phyloP scores from a whole-genome alignment of 2,797 vertebrate species.

The Glyptemys insculpta region DNA sequence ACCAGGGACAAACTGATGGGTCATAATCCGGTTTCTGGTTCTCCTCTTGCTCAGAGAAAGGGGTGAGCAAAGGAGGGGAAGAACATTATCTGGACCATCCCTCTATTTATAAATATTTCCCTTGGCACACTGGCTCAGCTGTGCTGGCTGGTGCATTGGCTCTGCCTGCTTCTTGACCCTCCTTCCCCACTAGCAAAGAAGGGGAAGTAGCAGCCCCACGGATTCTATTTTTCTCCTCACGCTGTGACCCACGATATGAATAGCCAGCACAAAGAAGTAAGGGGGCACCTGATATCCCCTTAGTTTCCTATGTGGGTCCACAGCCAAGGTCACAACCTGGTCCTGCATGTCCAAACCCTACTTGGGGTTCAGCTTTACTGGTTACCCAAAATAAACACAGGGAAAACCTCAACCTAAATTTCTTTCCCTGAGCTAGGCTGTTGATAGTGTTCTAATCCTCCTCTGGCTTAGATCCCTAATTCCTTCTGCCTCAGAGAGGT shows the following conservation, averaged over 20 bases:
- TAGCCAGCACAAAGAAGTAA: neutral
- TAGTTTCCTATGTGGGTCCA: neutral
- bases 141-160: neutral
- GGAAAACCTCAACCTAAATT: neutral
- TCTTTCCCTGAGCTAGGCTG: accelerated
- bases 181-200: neutral
- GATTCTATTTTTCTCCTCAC: neutral
- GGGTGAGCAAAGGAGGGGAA: neutral
- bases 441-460: accelerated
- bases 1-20: accelerated
- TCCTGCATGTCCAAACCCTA: neutral
- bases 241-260: neutral
- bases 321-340: neutral
- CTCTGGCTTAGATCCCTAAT: neutral
- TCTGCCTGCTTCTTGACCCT: neutral
- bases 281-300: neutral
- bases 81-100: neutral
- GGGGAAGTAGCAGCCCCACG: neutral
- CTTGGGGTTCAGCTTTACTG: neutral
- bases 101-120: neutral
- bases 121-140: neutral
- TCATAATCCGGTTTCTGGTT: neutral
- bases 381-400: neutral
- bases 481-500: neutral
- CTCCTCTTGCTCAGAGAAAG: neutral